Evolutionary conservation across 2,888 invertebrate species (phyloP), one percentile per base, ranked within the genome.

Genomic region (Steinernema carpocapsae): DNA sequence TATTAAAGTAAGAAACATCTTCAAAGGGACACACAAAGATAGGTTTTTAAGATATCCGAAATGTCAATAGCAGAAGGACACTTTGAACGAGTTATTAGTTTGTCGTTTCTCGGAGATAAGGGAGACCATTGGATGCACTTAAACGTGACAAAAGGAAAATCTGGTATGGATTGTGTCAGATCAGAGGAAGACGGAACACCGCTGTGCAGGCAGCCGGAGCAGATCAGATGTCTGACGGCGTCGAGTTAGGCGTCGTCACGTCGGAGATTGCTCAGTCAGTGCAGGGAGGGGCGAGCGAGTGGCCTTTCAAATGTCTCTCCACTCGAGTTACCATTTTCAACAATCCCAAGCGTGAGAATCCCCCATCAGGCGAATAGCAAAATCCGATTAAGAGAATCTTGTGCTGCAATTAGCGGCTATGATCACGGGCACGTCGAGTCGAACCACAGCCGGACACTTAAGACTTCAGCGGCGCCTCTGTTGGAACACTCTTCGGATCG

Each of bases 271-370:
- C 22, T 22, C 64, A 32, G 32, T 64, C 29, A 29, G 17, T 12
- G 3, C 29, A 12, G 6, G 10, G 10, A 37, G 37, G 10, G 10
- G n/a, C n/a, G 37, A 10, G 10, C 12, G 64, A 64, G 64, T 64
- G 64, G 64, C 24, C 1, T 14, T 29, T 6, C 19, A 12, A 29
- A 29, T 29, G 32, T 64, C 26, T 64, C 64, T 6, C 32, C 64
- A 17, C 7, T 32, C 64, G 26, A 64, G 29, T 64, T 64, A 64
- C 64, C 32, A 64, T 29, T 64, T 64, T 64, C 22, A 64, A 32
- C 64, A 26, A 64, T 64, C 29, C 64, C 7, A 64, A 64, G 64
- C 64, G 64, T 64, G 64, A 64, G 64, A 64, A 64, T 32, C 32
- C 29, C 1, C 32, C 64, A 64, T 64, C 32, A 26, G 29, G 64